A percentile compares a stretch with the other conserved stretches of the same genome.
Conservation (phyloP, 2,113 vertebrate genomes). For the Cisticola juncidis region DNA sequence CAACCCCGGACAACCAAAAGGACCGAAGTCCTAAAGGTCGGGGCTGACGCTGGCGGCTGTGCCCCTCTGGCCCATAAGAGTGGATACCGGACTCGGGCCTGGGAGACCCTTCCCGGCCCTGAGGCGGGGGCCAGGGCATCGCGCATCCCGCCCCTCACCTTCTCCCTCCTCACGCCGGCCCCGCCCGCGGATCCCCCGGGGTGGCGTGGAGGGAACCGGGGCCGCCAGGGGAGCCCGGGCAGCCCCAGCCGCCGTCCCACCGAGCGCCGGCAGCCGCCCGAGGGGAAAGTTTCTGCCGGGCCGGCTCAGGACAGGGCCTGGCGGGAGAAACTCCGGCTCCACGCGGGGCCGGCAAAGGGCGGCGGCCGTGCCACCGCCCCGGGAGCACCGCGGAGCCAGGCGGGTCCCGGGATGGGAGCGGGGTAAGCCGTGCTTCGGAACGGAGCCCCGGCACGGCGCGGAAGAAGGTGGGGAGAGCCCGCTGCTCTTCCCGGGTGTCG, state of each 20-base stretch:
- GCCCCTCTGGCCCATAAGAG: too few relatives aligned
- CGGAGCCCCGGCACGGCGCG: neutral
- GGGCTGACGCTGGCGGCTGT: neutral
- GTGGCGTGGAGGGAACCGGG: neutral
- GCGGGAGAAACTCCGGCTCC: neutral
- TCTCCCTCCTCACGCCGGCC: neutral
- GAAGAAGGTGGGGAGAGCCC: neutral
- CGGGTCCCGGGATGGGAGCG: neutral
- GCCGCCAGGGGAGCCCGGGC: neutral
- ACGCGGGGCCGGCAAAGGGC: neutral
- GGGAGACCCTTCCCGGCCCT: neutral
- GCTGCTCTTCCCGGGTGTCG: neutral
- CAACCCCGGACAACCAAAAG: neutral
- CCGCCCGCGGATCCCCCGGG: neutral
- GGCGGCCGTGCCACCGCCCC: neutral
- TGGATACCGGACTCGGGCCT: fast-evolving
- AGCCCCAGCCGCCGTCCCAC: neutral
- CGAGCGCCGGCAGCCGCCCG: neutral
- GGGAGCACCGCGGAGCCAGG: neutral
- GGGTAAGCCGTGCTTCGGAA: neutral
- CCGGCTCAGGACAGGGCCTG: neutral
- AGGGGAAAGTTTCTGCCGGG: conserved; percentile 1
- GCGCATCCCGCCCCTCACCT: neutral
- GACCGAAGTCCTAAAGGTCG: neutral
- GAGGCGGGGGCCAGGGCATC: neutral